Evolutionary conservation across 1,140 invertebrate genomes (phyloP).

Genomic region (Bombus difficillimus): DNA sequence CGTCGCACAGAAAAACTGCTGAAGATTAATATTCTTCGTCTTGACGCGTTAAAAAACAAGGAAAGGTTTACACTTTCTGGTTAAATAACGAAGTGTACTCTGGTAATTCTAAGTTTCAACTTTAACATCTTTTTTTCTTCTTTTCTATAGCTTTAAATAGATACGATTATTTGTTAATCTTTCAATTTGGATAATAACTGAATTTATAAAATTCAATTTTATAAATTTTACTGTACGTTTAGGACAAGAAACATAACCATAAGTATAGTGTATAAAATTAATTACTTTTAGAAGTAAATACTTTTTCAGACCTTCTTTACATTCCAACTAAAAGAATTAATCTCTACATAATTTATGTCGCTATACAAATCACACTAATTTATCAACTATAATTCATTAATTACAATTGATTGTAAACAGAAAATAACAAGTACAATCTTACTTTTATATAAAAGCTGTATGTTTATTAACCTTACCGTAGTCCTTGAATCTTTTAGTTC

Average conservation of each 20-base stretch:
- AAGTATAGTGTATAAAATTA: neutral
- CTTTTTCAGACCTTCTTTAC: too few species aligned
- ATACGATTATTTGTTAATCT: neutral
- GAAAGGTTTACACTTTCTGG: neutral
- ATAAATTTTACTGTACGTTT: neutral
- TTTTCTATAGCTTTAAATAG: slow-evolving; percentile 1
- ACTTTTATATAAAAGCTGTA: neutral
- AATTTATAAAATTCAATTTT: neutral
- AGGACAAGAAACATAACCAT: neutral
- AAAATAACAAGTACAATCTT: neutral
- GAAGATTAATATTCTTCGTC: neutral
- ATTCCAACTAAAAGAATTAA: neutral
- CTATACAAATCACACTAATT: too few species aligned
- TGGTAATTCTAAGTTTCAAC: neutral
- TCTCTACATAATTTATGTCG: too few species aligned
- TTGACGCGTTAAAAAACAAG: neutral
- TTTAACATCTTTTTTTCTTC: neutral
- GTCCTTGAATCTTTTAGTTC: neutral
- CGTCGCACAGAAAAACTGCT: neutral
- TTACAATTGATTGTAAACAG: neutral
- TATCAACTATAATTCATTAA: neutral
- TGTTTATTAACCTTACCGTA: neutral
- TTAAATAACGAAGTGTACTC: neutral
- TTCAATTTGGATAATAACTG: neutral
- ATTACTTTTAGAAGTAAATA: too few species aligned